Conservation (phyloP, 2,888 invertebrate genomes). For the Ormyrus nitidulus region DNA sequence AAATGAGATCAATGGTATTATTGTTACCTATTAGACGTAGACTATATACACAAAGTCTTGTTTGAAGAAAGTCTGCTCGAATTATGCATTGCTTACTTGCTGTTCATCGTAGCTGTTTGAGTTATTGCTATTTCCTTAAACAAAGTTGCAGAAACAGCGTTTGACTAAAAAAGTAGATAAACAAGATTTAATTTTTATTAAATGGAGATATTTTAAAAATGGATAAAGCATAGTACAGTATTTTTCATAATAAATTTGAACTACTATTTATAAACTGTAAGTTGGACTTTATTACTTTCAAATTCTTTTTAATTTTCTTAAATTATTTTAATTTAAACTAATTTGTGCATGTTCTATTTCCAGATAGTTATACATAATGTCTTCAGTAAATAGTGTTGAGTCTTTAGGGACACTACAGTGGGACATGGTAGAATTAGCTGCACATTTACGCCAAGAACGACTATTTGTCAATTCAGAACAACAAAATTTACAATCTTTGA, state of each 20-base stretch:
- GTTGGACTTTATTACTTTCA: constrained; percentile 25
- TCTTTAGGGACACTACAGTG: constrained; percentile 72
- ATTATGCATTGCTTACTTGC: constrained; percentile 30
- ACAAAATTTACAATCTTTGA: constrained; percentile 86
- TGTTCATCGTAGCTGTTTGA: not conserved
- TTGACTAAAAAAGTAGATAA: not conserved
- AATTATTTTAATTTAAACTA: not conserved
- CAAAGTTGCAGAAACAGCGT: not conserved
- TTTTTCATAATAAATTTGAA: constrained; percentile 44
- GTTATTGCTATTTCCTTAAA: not conserved
- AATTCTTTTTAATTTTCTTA: not conserved
- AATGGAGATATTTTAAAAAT: constrained; percentile 39
- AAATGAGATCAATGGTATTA: constrained; percentile 7
- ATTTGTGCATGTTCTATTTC: not conserved
- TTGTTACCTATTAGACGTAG: constrained; percentile 22
- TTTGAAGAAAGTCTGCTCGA: not conserved
- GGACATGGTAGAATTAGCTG: constrained; percentile 81
- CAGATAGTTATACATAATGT: constrained; percentile 65
- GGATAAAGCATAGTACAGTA: constrained; percentile 29
- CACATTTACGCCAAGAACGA: constrained; percentile 88
- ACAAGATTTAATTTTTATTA: constrained; percentile 12
- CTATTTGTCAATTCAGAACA: constrained; percentile 92
- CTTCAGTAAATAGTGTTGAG: constrained; percentile 72
- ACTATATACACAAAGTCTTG: not conserved
- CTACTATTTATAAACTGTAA: constrained; percentile 18